These are phyloP conservation scores for Idaea aversata DNA, from an alignment of 2,888 invertebrate species.

Conservation along the genomic window DNA sequence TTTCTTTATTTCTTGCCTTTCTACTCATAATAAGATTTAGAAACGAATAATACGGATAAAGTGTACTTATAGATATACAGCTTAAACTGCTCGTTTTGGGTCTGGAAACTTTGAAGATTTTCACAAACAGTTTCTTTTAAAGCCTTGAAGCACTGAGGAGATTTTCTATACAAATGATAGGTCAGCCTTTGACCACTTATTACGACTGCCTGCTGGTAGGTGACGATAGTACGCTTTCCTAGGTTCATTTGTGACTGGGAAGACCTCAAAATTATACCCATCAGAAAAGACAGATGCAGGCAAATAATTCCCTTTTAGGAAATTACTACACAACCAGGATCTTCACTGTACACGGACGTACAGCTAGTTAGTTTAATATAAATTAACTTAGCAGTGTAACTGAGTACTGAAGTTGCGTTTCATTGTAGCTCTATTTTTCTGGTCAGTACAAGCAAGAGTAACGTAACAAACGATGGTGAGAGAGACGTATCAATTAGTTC, in stretches of 20 bases:
- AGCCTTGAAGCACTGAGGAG: neutral
- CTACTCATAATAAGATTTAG: neutral
- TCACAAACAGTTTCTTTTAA: neutral
- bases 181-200: too few species aligned
- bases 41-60: too few species aligned
- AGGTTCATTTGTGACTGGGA: too few species aligned
- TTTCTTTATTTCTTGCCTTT: neutral
- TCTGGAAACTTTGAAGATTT: neutral
- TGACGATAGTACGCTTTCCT: too few species aligned
- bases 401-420: neutral
- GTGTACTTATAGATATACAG: neutral
- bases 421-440: neutral
- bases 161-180: neutral
- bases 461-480: slow-evolving; percentile 12
- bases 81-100: neutral
- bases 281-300: too few species aligned
- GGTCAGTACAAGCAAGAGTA: slow-evolving; percentile 8
- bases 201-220: too few species aligned
- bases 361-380: too few species aligned
- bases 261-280: too few species aligned
- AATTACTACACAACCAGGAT: too few species aligned
- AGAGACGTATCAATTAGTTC: slow-evolving; percentile 52
- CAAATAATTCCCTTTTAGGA: too few species aligned
- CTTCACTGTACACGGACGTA: too few species aligned
- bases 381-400: neutral